phyloP scores from a whole-genome alignment of 2,797 vertebrate genomes.

The Hapalemur alaotrensis region DNA sequence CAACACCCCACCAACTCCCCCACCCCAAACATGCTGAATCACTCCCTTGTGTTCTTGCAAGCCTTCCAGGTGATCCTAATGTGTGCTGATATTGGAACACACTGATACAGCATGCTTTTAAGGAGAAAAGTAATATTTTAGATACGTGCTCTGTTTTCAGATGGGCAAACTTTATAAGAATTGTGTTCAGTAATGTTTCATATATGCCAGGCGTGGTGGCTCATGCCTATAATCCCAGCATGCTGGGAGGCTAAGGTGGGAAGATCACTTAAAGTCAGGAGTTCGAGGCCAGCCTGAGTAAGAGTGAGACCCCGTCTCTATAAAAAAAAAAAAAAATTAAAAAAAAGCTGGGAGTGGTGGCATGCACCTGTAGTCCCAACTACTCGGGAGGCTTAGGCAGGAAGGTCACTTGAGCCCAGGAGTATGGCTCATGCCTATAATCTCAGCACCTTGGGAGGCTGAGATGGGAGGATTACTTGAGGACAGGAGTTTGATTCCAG shows the following conservation, averaged over 20 bases:
- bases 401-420: background rate
- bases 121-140: background rate
- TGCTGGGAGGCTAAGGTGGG: background rate
- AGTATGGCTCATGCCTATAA: background rate
- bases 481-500: background rate
- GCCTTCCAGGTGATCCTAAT: too few relatives aligned
- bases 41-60: too few relatives aligned
- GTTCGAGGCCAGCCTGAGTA: background rate
- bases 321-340: background rate
- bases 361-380: background rate
- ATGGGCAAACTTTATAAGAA: background rate
- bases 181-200: background rate
- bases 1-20: background rate
- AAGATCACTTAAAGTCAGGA: background rate
- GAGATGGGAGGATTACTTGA: background rate
- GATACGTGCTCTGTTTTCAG: background rate
- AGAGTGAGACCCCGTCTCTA: background rate
- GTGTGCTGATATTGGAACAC: background rate
- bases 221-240: background rate
- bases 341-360: background rate
- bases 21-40: background rate
- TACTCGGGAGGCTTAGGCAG: background rate
- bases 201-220: background rate
- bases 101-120: rapidly evolving
- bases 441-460: background rate